Evolutionary conservation across 1,140 invertebrate species (phyloP), one percentile per base, ranked within the genome.

Genomic region (Diuraphis noxia): DNA sequence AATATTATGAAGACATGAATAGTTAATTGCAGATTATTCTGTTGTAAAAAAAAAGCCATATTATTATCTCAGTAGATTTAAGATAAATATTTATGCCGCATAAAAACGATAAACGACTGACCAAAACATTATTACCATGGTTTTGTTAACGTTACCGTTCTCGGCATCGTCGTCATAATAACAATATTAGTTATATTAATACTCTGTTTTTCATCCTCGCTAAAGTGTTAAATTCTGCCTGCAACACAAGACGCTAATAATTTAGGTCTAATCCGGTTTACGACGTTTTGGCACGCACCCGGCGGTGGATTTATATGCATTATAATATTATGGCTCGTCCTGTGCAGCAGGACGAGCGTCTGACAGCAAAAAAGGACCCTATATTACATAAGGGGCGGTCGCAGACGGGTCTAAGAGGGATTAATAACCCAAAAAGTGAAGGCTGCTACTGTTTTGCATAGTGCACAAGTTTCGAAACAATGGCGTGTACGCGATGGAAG

Each of bases 381-480:
- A 40, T 84, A 23, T 23, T 5, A 21, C 88, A 46, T 6, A 38
- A 72, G 88, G 41, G 88, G 40, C 63, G 56, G 56, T 72, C 13
- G 56, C 25, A 8, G 40, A 77, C n/a, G 34, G 87, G 52, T 72
- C 88, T 41, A 23, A 43, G 88, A 46, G 41, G 88, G 40, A 89
- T 89, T 89, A 89, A 89, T 89, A 40, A 72, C 52, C 38, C n/a
- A 40, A 30, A 56, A 56, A 38, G 56, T 63, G 52, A 88, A 52
- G 56, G 56, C 5, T 56, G 17, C 19, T 30, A 89, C 56, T 89
- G 63, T 89, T 89, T 89, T 79, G 63, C 63, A 43, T 63, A 41
- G 25, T 43, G 63, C 88, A 77, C 88, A 77, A 79, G 52, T 89
- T 89, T 89, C 30, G 88, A 89, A 89, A 89, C 63, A 89, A 72